Base-by-base conservation (phyloP, 2,888 invertebrate species). In the Ornithoptera priamus region DNA sequence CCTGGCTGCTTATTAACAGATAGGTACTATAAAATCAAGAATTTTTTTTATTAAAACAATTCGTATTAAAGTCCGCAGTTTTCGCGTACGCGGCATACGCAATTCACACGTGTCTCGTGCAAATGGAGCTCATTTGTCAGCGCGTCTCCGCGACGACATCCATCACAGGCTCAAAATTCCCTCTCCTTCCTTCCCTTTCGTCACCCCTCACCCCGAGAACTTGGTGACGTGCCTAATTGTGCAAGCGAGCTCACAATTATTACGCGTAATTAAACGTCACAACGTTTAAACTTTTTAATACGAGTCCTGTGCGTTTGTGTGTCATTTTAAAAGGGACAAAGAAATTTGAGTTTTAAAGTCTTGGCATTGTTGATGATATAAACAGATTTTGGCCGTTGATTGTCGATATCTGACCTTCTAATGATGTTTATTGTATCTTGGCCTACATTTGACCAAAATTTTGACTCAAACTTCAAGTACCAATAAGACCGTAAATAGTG, bases 181-280 rank as follows among this genome's bases (percentile, higher is more conserved):
- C 18, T 42, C 22, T 39, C 36, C 42, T 30, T 3, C 20, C n/a
- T 30, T 24, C 18, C 65, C 8, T 53, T 53, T 1, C 24, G 15
- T 42, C 71, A 39, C 58, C 53, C 62, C 39, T 24, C 53, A 59
- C 20, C 62, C 62, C 53, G 53, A 57, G 50, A 42, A 67, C 62
- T 24, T 57, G 42, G 58, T 65, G 62, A 65, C 57, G 62, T 50
- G 62, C 62, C 58, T 66, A 69, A 69, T 65, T 69, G 58, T 50
- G 65, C 39, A 42, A 62, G 36, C 58, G 65, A 61, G 60, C 46
- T 58, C 36, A 65, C 58, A 65, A 69, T 69, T 69, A 62, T 65
- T 56, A 62, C 62, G 57, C 46, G 30, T 42, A 66, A 66, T 66
- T 65, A 82, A 79, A 81, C 86, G 63, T 42, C 36, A 36, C 53